These are phyloP conservation scores for Caenorhabditis panamensis DNA, from an alignment of 2,888 invertebrate genomes.

Conservation along the genomic window DNA sequence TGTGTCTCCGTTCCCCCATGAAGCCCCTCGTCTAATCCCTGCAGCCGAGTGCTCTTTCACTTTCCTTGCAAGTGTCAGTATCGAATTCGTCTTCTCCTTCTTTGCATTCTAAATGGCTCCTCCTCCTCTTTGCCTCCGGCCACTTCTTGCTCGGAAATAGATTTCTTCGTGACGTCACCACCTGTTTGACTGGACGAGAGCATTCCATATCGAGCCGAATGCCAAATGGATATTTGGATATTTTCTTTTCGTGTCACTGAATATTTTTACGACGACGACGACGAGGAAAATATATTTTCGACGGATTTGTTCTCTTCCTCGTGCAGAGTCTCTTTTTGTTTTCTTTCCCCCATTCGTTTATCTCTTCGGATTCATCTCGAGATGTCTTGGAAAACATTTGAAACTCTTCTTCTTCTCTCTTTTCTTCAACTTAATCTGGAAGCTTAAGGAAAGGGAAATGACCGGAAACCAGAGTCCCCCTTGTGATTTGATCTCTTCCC, in stretches of 20 bases:
- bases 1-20: conserved; percentile 4
- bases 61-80: conserved; percentile 23
- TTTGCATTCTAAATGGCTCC: conserved; percentile 42
- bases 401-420: conserved; percentile 4
- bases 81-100: conserved; percentile 29
- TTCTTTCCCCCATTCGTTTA: conserved; percentile 10
- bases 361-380: conserved; percentile 6
- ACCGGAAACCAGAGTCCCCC: neutral
- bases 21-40: neutral
- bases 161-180: conserved; percentile 36
- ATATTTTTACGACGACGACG: conserved; percentile 2
- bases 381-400: conserved; percentile 4
- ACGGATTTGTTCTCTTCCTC: too few relatives aligned
- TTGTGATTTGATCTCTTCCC: conserved; percentile 16
- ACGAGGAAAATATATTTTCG: conserved; percentile 23
- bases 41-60: neutral
- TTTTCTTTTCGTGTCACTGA: neutral
- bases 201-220: conserved; percentile 7
- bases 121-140: conserved; percentile 10
- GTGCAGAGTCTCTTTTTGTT: conserved; percentile 1
- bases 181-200: conserved; percentile 9
- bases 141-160: conserved; percentile 45
- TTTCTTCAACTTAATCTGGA: too few relatives aligned
- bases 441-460: neutral
- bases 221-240: conserved; percentile 30